Conservation (phyloP, 1,140 invertebrate genomes). For the Cyrtorhinus lividipennis region DNA sequence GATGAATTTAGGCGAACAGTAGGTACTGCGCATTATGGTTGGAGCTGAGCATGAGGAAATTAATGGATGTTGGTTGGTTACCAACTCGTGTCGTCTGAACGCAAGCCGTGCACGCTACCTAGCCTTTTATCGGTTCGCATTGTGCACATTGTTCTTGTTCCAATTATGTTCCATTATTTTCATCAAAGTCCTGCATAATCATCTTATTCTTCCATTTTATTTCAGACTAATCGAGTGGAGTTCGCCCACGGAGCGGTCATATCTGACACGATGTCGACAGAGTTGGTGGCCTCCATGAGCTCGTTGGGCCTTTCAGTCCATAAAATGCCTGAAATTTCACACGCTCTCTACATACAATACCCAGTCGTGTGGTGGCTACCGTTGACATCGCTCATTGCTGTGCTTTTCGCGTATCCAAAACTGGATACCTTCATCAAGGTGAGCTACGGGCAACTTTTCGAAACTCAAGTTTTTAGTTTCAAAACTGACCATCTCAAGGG, state of each 20-base stretch:
- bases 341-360: constrained; percentile 15
- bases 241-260: constrained; percentile 17
- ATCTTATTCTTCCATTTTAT: too few relatives aligned
- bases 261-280: background rate
- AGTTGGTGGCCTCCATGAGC: background rate
- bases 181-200: too few relatives aligned
- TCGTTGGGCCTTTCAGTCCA: background rate
- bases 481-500: background rate
- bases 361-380: constrained; percentile 11
- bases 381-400: constrained; percentile 7
- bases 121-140: too few relatives aligned
- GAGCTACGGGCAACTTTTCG: background rate
- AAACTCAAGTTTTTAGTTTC: background rate
- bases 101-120: too few relatives aligned
- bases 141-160: too few relatives aligned
- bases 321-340: constrained; percentile 13
- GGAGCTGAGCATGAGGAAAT: too few relatives aligned
- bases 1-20: too few relatives aligned
- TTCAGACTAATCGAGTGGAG: constrained; percentile 15
- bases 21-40: too few relatives aligned
- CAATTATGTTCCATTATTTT: too few relatives aligned
- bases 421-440: constrained; percentile 16
- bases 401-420: constrained; percentile 12
- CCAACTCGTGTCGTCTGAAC: too few relatives aligned
- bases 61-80: too few relatives aligned